Base-by-base conservation (phyloP, 2,113 vertebrate genomes). In the Oncorhynchus mykiss region DNA sequence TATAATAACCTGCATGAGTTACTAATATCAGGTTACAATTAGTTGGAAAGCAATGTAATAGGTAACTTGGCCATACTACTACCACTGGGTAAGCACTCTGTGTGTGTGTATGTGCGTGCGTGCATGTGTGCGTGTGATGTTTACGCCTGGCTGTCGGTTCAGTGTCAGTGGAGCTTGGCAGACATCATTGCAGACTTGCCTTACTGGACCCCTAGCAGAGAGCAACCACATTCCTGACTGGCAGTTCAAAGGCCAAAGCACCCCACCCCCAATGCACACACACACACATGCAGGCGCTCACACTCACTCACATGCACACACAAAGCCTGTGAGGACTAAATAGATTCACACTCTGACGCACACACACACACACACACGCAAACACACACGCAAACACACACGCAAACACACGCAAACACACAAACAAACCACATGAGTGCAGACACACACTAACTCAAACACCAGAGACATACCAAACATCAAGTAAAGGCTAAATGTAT, bases 171-270 rank as follows among this genome's bases (percentile, higher is more conserved):
- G 78, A 77, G 73, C 59, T 78, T 64, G 75, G 76, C 79, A 34
- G 71, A 78, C 31, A 60, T 84, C 49, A 85, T 83, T 82, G 79
- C 81, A 71, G 78, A 60, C 78, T 80, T 88, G 81, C 82, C 81
- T 81, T 84, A 85, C 69, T 80, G 69, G 49, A 81, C 86, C 84
- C 73, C 80, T 88, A 59, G 1, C 69, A 80, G 69, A 77, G 78
- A 83, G 80, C 79, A 70, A 76, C 73, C 75, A 69, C 77, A 88
- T 85, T 88, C 82, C 77, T 75, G 81, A 79, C 82, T 59, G 70
- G 59, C 11, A 31, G 86, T 81, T 88, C 88, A 91, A 84, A 91
- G 88, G 86, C 83, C 91, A 86, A 45, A 18, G 76, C 87, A 84
- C 80, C 81, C 39, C 67, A 70, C 66, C 70, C 76, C 60, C 74